Evolutionary conservation across 2,797 vertebrate species (phyloP).

Genomic region (Coregonus suidteri): DNA sequence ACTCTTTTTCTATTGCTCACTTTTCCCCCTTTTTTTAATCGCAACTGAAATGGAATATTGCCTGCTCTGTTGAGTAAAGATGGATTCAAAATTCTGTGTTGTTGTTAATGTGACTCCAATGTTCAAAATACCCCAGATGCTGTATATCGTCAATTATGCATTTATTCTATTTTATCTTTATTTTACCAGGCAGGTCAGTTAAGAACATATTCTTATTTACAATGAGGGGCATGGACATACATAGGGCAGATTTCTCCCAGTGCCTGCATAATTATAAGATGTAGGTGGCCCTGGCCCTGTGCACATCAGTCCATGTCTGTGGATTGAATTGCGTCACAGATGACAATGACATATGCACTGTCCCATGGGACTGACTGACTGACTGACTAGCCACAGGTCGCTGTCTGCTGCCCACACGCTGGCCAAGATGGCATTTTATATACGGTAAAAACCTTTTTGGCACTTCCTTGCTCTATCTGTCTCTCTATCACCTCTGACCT

Average conservation of each 20-base stretch:
- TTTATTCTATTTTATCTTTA: neutral
- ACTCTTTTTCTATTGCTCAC: too few species aligned
- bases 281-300: neutral
- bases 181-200: neutral
- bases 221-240: neutral
- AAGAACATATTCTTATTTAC: too few species aligned
- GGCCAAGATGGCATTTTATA: slow-evolving; percentile 34
- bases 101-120: neutral
- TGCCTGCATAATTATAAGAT: neutral
- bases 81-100: neutral
- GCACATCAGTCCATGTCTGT: slow-evolving; percentile 10
- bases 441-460: neutral
- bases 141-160: neutral
- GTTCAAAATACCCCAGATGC: neutral
- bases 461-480: slow-evolving; percentile 5
- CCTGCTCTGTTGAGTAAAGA: slow-evolving; percentile 18
- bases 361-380: slow-evolving; percentile 37
- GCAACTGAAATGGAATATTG: slow-evolving; percentile 1
- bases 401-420: slow-evolving; percentile 28
- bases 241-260: slow-evolving; percentile 1
- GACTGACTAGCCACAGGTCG: slow-evolving; percentile 52
- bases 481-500: slow-evolving; percentile 22
- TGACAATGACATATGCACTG: slow-evolving; percentile 45
- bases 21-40: neutral
- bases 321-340: slow-evolving; percentile 27